Conservation (phyloP, 1,140 invertebrate genomes). For the Reticulitermes speratus region DNA sequence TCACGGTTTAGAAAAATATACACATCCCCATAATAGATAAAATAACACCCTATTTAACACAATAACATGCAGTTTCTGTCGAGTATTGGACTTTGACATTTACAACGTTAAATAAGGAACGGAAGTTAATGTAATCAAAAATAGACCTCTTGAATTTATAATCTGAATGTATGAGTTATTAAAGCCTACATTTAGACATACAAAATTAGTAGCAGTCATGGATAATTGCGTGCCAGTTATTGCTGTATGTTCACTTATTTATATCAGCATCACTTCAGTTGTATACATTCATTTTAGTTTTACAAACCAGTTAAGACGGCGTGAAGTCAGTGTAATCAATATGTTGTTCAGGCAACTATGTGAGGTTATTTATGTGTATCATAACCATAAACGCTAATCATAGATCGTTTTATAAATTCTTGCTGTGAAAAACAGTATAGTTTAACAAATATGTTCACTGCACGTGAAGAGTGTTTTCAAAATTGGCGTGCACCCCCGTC, state of each 20-base stretch:
- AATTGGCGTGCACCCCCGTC: not conserved
- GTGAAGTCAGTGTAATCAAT: not conserved
- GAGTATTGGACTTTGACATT: not conserved
- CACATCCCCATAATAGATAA: not conserved
- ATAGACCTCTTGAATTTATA: not conserved
- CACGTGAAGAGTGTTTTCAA: not conserved
- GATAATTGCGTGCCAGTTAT: too few relatives aligned
- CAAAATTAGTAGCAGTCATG: too few relatives aligned
- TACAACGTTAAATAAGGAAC: not conserved
- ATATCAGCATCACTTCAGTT: not conserved
- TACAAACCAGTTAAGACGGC: not conserved
- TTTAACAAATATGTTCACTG: not conserved
- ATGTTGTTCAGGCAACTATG: not conserved
- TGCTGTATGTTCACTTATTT: too few relatives aligned
- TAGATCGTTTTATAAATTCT: not conserved
- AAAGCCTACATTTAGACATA: too few relatives aligned
- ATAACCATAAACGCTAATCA: not conserved
- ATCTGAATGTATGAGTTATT: not conserved
- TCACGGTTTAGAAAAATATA: not conserved
- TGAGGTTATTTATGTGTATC: not conserved
- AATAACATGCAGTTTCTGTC: not conserved
- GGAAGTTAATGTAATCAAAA: constrained; percentile 21
- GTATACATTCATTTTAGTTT: not conserved
- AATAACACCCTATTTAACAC: not conserved
- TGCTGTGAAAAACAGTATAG: not conserved